A percentile compares a stretch with the other conserved stretches of the same genome.
Conservation (phyloP, 2,113 vertebrate species). For the Takifugu bimaculatus region DNA sequence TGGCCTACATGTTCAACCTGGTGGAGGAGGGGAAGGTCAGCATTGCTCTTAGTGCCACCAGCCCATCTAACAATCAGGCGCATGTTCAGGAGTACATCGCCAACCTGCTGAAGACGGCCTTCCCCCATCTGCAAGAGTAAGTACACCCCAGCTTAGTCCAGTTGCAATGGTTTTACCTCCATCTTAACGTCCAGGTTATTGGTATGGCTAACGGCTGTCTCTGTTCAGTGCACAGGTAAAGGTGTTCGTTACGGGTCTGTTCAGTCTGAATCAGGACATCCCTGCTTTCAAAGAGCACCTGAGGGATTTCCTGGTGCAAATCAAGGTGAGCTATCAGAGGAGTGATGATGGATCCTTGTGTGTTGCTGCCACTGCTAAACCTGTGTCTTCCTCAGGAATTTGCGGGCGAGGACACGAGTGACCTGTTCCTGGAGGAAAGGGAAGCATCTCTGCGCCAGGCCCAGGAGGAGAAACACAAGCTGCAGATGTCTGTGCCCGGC, state of each 20-base stretch:
- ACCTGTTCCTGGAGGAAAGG: constrained; percentile 94
- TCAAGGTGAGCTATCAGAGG: constrained; percentile 79
- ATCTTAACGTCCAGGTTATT: neutral
- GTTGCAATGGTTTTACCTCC: too few species aligned
- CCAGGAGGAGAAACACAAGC: constrained; percentile 96
- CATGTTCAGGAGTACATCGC: constrained; percentile 96
- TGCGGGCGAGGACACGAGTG: constrained; percentile 93
- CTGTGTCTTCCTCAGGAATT: constrained; percentile 79
- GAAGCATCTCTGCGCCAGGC: constrained; percentile 90
- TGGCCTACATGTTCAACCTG: constrained; percentile 97
- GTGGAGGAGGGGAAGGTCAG: constrained; percentile 96
- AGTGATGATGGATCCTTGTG: neutral
- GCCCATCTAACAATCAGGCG: constrained; percentile 84
- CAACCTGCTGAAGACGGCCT: constrained; percentile 93
- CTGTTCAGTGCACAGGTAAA: constrained; percentile 87
- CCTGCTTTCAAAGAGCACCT: constrained; percentile 94
- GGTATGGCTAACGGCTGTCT: neutral
- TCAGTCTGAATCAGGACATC: constrained; percentile 97
- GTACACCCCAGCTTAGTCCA: constrained; percentile 24
- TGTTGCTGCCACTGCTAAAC: neutral
- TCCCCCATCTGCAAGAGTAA: constrained; percentile 96
- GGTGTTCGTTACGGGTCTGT: constrained; percentile 93
- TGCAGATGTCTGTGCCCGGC: constrained; percentile 95
- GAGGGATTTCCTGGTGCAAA: constrained; percentile 93
- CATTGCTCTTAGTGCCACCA: constrained; percentile 81